phyloP scores from a whole-genome alignment of 2,888 invertebrate genomes.

The Lottia scabra region DNA sequence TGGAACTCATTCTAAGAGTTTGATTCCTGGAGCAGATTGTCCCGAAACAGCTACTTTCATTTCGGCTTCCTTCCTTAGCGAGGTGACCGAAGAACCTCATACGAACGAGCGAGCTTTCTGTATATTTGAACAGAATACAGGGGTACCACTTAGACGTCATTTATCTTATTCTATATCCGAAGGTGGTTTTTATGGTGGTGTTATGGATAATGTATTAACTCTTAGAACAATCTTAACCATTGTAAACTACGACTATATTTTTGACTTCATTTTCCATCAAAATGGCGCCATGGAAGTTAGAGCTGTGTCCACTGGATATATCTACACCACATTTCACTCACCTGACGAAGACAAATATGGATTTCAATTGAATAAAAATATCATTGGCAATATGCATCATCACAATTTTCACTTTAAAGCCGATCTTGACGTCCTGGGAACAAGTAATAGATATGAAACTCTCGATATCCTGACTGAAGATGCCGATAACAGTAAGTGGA shows the following conservation, averaged over 20 bases:
- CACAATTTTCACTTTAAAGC: slow-evolving; percentile 58
- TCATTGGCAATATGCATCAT: slow-evolving; percentile 53
- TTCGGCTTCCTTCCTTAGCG: slow-evolving; percentile 28
- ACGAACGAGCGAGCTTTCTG: slow-evolving; percentile 41
- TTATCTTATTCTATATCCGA: slow-evolving; percentile 27
- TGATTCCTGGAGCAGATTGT: slow-evolving; percentile 59
- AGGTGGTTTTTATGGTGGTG: slow-evolving; percentile 48
- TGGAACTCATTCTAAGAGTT: slow-evolving; percentile 38
- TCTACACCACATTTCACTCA: slow-evolving; percentile 40
- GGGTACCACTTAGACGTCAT: slow-evolving; percentile 54
- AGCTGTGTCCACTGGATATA: slow-evolving; percentile 54
- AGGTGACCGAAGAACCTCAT: slow-evolving; percentile 26
- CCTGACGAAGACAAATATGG: slow-evolving; percentile 41
- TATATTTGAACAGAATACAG: slow-evolving; percentile 58
- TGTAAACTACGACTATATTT: slow-evolving; percentile 58
- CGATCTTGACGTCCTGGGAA: slow-evolving; percentile 53
- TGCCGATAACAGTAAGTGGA: slow-evolving; percentile 35
- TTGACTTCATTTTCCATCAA: slow-evolving; percentile 61
- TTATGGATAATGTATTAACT: slow-evolving; percentile 45
- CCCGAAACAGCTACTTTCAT: slow-evolving; percentile 50
- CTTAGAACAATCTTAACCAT: slow-evolving; percentile 49
- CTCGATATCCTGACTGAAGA: slow-evolving; percentile 43
- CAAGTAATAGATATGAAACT: slow-evolving; percentile 56
- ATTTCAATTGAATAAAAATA: slow-evolving; percentile 41
- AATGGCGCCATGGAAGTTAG: slow-evolving; percentile 52